Conservation (phyloP, 2,797 vertebrate genomes). For the Oreochromis grahami region DNA sequence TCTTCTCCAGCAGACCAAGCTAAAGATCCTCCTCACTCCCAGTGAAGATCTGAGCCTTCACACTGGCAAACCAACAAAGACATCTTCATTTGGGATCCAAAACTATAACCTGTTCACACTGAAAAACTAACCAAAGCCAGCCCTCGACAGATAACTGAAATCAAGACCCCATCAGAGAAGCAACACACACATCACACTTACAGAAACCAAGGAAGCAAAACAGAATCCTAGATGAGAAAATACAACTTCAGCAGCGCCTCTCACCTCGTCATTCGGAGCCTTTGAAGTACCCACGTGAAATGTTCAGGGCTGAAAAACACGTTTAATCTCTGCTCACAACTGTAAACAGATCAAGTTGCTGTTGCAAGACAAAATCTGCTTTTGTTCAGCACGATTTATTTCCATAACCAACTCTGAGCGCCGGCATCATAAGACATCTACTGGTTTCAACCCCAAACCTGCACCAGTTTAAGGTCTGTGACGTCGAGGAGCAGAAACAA, state of each 20-base stretch:
- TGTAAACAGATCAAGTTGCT: not conserved
- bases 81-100: not conserved
- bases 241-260: not conserved
- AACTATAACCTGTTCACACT: not conserved
- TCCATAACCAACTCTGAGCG: not conserved
- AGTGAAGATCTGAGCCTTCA: not conserved
- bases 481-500: accelerated
- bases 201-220: not conserved
- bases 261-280: not conserved
- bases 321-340: not conserved
- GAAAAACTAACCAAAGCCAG: not conserved
- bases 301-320: not conserved
- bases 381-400: not conserved
- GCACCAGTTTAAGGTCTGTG: not conserved
- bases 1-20: not conserved
- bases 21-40: not conserved
- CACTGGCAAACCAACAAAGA: not conserved
- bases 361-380: not conserved
- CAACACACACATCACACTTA: not conserved
- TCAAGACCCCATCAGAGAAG: not conserved
- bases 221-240: not conserved
- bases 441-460: not conserved
- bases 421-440: not conserved
- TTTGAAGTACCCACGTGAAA: not conserved
- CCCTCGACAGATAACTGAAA: not conserved